Percentiles rank a stretch among this genome's conserved stretches.
phyloP scores from a whole-genome alignment of 2,888 invertebrate species.

The Drosophila vallismaia region DNA sequence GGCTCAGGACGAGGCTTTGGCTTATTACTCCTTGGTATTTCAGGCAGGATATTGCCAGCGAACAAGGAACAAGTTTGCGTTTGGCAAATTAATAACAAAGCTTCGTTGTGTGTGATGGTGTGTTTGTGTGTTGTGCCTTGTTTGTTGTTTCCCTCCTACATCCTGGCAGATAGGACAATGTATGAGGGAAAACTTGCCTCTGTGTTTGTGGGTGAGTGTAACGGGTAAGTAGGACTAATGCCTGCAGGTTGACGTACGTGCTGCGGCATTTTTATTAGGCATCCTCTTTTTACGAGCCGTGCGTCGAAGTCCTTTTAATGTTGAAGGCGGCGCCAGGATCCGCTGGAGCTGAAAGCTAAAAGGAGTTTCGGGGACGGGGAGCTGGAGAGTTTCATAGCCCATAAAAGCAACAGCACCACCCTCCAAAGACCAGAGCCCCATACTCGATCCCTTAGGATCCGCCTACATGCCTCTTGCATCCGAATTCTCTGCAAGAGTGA shows the following conservation, averaged over 20 bases:
- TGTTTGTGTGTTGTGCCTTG: conserved; percentile 15
- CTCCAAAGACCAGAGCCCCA: conserved; percentile 19
- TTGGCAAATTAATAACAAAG: conserved; percentile 74
- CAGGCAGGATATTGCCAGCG: conserved; percentile 59
- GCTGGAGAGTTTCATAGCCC: conserved; percentile 57
- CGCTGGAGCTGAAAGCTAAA: conserved; percentile 26
- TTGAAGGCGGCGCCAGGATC: conserved; percentile 34
- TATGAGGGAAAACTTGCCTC: conserved; percentile 11
- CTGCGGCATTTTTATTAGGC: conserved; percentile 80
- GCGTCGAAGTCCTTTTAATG: conserved; percentile 61
- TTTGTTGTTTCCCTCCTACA: conserved; percentile 15
- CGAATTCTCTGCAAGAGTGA: conserved; percentile 18
- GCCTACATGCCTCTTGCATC: background rate
- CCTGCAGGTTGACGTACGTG: conserved; percentile 76
- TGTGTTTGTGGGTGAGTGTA: conserved; percentile 27
- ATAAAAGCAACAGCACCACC: conserved; percentile 64
- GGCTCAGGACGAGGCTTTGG: conserved; percentile 29
- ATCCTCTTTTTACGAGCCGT: conserved; percentile 69
- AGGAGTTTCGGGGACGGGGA: conserved; percentile 7
- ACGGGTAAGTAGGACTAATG: conserved; percentile 62
- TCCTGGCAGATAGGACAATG: conserved; percentile 35
- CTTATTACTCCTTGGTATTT: conserved; percentile 35
- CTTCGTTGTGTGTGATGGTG: conserved; percentile 28
- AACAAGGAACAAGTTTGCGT: conserved; percentile 57
- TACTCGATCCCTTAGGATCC: background rate